A percentile compares a stretch with the other conserved stretches of the same genome.
Conservation (phyloP, 2,888 invertebrate genomes). For the Deroplatys truncata region DNA sequence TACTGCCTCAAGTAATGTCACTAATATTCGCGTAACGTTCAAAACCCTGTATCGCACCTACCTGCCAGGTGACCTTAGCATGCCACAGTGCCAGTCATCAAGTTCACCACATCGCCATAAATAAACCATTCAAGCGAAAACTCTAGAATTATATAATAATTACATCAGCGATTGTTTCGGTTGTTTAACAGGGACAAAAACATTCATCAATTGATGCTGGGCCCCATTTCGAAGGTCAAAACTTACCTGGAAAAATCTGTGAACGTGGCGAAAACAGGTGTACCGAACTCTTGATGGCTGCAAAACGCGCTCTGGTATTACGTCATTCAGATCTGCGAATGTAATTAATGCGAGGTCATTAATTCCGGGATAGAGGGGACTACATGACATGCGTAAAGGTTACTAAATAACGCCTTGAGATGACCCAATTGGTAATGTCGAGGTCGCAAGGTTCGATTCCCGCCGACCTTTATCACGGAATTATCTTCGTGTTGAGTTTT, state of each 20-base stretch:
- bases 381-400: not conserved
- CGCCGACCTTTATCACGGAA: not conserved
- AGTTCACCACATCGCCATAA: not conserved
- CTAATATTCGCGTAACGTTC: too few relatives aligned
- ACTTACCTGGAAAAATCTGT: not conserved
- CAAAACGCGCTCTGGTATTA: not conserved
- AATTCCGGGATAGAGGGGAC: not conserved
- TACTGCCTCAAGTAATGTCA: too few relatives aligned
- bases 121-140: not conserved
- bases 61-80: not conserved
- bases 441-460: not conserved
- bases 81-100: not conserved
- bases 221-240: not conserved
- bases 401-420: not conserved
- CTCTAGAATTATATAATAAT: not conserved
- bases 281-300: not conserved
- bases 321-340: not conserved
- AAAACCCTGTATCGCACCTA: too few relatives aligned
- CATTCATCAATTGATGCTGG: not conserved
- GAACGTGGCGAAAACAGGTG: not conserved
- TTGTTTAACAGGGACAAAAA: not conserved
- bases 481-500: not conserved
- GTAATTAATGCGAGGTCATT: not conserved
- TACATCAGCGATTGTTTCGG: not conserved
- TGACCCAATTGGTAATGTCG: not conserved